Percentiles rank a stretch among this genome's conserved stretches.
Conservation (phyloP, 2,888 invertebrate species). For the Diplolepis rosae region DNA sequence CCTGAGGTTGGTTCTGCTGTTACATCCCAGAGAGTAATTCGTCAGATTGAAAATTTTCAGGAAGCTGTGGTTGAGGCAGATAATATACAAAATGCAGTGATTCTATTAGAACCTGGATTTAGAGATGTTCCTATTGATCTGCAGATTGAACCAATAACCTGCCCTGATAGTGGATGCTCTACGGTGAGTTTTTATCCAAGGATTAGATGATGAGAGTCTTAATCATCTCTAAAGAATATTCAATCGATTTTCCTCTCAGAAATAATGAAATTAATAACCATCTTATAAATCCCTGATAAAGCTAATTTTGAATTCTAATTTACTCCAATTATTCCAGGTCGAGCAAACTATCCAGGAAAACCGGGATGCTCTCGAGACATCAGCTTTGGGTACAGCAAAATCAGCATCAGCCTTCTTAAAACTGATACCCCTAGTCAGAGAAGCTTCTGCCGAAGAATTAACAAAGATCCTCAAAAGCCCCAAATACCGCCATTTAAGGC, state of each 20-base stretch:
- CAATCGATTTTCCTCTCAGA: no score
- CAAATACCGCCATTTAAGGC: conserved; percentile 77
- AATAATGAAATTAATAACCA: no score
- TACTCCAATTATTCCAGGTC: conserved; percentile 70
- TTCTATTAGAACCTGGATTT: conserved; percentile 57
- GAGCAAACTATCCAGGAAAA: conserved; percentile 76
- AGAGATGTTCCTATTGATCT: conserved; percentile 62
- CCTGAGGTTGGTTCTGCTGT: conserved; percentile 76
- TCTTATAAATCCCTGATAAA: no score
- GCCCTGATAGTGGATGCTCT: conserved; percentile 69
- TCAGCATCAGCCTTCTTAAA: conserved; percentile 81
- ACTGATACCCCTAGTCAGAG: conserved; percentile 78
- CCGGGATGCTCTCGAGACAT: conserved; percentile 75
- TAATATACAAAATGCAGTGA: conserved; percentile 60
- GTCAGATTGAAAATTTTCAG: conserved; percentile 62
- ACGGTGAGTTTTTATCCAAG: conserved; percentile 61
- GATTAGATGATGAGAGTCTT: no score
- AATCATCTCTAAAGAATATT: background rate
- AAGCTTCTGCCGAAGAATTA: conserved; percentile 78
- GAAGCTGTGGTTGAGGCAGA: conserved; percentile 54
- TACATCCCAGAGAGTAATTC: conserved; percentile 70
- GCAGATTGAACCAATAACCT: conserved; percentile 62
- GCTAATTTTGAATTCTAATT: no score
- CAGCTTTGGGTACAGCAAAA: conserved; percentile 78
- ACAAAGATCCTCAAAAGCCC: conserved; percentile 76